These are phyloP conservation scores for Aegithalos caudatus DNA, from an alignment of 2,113 vertebrate species.

Conservation along the genomic window DNA sequence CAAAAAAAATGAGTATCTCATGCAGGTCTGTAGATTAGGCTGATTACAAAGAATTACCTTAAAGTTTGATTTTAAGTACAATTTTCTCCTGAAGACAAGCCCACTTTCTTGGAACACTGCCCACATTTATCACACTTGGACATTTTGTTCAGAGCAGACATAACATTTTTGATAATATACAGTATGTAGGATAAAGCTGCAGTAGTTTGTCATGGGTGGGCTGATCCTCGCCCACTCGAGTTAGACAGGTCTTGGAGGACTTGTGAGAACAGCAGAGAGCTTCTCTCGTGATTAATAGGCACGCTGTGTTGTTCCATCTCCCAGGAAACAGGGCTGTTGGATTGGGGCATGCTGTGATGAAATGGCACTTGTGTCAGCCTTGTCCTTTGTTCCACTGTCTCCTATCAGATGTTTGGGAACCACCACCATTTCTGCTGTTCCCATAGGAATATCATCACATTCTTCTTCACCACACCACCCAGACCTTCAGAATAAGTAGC, in stretches of 20 bases:
- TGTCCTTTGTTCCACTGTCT: slow-evolving; percentile 21
- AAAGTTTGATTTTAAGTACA: not conserved
- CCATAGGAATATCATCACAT: not conserved
- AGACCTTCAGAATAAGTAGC: not conserved
- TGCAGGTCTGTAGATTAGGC: not conserved
- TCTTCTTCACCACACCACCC: not conserved
- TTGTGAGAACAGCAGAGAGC: slow-evolving; percentile 19
- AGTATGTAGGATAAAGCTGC: not conserved
- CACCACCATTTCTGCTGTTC: not conserved
- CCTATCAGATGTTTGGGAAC: not conserved
- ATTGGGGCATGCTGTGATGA: slow-evolving; percentile 4
- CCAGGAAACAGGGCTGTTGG: slow-evolving; percentile 10
- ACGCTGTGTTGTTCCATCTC: not conserved
- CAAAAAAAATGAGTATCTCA: not conserved
- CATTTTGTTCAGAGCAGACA: slow-evolving; percentile 45
- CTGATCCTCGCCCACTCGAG: slow-evolving; percentile 43
- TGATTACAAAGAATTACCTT: slow-evolving; percentile 1
- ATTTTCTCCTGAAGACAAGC: not conserved
- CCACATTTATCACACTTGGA: slow-evolving; percentile 26
- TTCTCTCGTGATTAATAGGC: slow-evolving; percentile 39
- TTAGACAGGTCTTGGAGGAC: slow-evolving; percentile 43
- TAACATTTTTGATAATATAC: slow-evolving; percentile 38
- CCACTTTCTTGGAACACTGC: not conserved
- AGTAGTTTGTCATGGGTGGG: slow-evolving; percentile 47
- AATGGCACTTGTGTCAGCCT: slow-evolving; percentile 20